Evolutionary conservation across 2,797 vertebrate species (phyloP), one percentile per base, ranked within the genome.

Genomic region (Crocodylus rhombifer): DNA sequence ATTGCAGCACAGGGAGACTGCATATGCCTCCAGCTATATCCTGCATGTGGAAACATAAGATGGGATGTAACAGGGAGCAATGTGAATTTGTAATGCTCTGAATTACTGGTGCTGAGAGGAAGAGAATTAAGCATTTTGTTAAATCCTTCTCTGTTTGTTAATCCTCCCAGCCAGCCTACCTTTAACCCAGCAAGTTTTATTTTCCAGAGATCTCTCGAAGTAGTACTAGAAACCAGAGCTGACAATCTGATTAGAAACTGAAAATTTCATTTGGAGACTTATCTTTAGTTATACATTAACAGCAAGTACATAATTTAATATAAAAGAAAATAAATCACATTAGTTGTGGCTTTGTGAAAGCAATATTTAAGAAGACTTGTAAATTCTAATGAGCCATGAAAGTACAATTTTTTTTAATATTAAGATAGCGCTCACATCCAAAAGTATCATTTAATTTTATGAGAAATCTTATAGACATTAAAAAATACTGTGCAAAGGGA

Each of bases 201-300:
- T 88, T 96, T 92, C 86, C 84, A 90, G 91, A 94, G 86, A 85
- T 78, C 77, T 94, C 92, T 88, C 93, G 82, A 85, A 42, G 75
- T 64, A 93, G 84, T 69, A 91, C 92, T 89, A 91, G 86, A 78
- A 93, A 94, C 63, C 80, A 85, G 77, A 80, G 42, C 92, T 92
- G 83, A 74, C 10, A 91, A 95, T 93, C 92, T 95, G 95, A 97
- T 96, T 92, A 90, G 82, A 93, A 93, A 77, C 28, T 86, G 64
- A 88, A 25, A 84, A 78, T 88, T 97, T 83, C 75, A 30, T 95
- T 94, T 95, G 80, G 75, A 85, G 96, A 88, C 83, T 55, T 89
- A 88, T 15, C 26, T 90, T 93, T 76, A 87, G 95, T 96, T 95
- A 95, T 89, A 96, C 88, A 93, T 96, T 95, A 96, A 96, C 95